Evolutionary conservation across 2,888 invertebrate genomes (phyloP), one percentile per base, ranked within the genome.

Genomic region (Crioceris asparagi): DNA sequence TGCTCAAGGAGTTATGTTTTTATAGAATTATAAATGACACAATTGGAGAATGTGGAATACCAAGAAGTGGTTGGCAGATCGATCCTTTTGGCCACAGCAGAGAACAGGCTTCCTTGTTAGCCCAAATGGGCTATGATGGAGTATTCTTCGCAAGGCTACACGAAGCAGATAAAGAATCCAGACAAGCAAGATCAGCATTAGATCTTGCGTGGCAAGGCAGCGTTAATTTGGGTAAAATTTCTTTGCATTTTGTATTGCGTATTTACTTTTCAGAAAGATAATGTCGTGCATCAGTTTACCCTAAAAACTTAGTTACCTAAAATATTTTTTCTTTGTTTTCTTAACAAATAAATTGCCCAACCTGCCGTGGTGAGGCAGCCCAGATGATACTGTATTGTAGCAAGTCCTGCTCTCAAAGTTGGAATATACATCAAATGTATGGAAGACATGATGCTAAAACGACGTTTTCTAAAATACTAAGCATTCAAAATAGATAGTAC

Each of bases 61-160:
- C 88, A 0, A 73, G 72, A 36, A 72, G 83, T 0, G 85, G 79
- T 0, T 87, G 87, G 87, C 86, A 90, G 63, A 85, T 88, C 12
- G 88, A 90, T 65, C 81, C 86, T 0, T 90, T 88, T 54, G 88
- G 88, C 0, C 88, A 90, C 56, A 74, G 75, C 15, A 61, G 71
- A 43, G 83, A 83, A 56, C 77, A 78, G 50, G 78, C 80, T 0
- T 78, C 79, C n/a, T 54, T 69, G 18, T 70, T 74, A 6, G 71
- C 74, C 0, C 71, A 77, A 54, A 71, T 81, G 69, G 80, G 80
- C 0, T 80, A 74, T 53, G 82, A 85, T 54, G 82, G 79, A 2
- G 55, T 83, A 0, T 82, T 83, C 53, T 71, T 84, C 47, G 79
- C 72, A 3, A 68, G 84, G 32, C 67, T 83, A 0, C 82, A 84